Conservation (phyloP, 2,797 vertebrate species). For the Enteromius afrohamiltoni region DNA sequence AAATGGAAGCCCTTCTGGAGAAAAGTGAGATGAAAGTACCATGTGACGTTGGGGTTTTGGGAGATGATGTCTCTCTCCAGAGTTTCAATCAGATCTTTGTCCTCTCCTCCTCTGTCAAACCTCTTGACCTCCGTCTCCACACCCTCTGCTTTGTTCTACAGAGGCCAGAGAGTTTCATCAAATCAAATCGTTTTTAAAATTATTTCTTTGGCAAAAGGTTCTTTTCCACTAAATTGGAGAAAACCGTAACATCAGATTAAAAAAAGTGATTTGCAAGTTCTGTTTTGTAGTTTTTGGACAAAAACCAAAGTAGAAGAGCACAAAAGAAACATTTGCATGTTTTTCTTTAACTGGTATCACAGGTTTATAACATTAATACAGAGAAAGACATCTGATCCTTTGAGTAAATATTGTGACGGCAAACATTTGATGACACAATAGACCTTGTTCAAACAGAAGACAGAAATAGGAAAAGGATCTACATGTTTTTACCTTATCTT, state of each 20-base stretch:
- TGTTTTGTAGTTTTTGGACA: not conserved
- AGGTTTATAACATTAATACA: conserved; percentile 52
- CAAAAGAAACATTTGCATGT: not conserved
- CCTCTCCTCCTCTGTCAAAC: conserved; percentile 93
- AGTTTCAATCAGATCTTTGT: conserved; percentile 96
- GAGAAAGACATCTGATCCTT: conserved; percentile 51
- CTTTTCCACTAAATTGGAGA: not conserved
- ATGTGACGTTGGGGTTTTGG: conserved; percentile 95
- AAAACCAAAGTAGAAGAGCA: not conserved
- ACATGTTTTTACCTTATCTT: conserved; percentile 85
- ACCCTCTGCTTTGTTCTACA: conserved; percentile 79
- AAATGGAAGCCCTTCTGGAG: not conserved
- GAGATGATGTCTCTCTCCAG: conserved; percentile 98
- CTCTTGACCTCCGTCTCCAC: conserved; percentile 89
- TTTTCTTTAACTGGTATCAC: conserved; percentile 54
- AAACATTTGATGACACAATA: not conserved
- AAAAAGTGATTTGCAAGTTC: not conserved
- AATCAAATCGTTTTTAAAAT: not conserved
- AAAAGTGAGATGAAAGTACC: conserved; percentile 66
- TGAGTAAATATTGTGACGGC: conserved; percentile 47
- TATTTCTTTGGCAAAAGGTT: not conserved
- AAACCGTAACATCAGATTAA: not conserved
- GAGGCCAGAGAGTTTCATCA: not conserved
- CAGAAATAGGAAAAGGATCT: not conserved
- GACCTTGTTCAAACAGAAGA: conserved; percentile 24